Evolutionary conservation across 2,888 invertebrate species (phyloP), one percentile per base, ranked within the genome.

Genomic region (Dusona sp.): DNA sequence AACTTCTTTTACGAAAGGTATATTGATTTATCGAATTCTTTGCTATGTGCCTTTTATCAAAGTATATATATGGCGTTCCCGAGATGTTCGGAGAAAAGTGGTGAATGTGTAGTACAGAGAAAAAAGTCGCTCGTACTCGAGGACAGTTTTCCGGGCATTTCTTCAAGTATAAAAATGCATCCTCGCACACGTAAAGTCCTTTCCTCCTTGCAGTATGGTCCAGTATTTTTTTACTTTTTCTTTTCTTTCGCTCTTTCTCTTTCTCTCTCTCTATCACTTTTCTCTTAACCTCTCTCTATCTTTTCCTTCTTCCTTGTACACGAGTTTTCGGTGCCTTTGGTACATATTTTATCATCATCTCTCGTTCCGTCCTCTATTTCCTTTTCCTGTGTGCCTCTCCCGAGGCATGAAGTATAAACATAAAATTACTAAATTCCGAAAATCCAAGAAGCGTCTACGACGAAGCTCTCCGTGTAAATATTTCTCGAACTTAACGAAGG

Each of bases 1-100:
- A 72, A 72, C 51, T 64, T 75, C 33, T 61, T 79, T 48, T 19
- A 57, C 74, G 48, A 61, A 72, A 79, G 54, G 72, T 72, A 36
- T 79, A 38, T 70, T 45, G n/a, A 70, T 79, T 79, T 79, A 79
- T 70, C 61, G 61, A 70, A 70, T 61, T 33, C 45, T 61, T 38
- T 16, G 25, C 42, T 54, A 36, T 38, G 2, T 57, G 38, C 54
- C n/a, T 70, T 54, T 54, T 36, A 51, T 51, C 36, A 29, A 72
- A 36, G 57, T 19, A 45, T 22, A 25, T 51, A 25, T 38, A 22
- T 38, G 29, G 38, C 22, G 57, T 9, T 65, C 16, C 25, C 13
- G 65, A 42, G 73, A 61, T 65, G 42, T n/a, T 38, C n/a, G 6
- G 13, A 36, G 13, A 36, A 29, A 65, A 73, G 73, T 36, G 33